A percentile compares a stretch with the other conserved stretches of the same genome.
Conservation (phyloP, 2,113 vertebrate genomes). For the Protobothrops flavoviridis region DNA sequence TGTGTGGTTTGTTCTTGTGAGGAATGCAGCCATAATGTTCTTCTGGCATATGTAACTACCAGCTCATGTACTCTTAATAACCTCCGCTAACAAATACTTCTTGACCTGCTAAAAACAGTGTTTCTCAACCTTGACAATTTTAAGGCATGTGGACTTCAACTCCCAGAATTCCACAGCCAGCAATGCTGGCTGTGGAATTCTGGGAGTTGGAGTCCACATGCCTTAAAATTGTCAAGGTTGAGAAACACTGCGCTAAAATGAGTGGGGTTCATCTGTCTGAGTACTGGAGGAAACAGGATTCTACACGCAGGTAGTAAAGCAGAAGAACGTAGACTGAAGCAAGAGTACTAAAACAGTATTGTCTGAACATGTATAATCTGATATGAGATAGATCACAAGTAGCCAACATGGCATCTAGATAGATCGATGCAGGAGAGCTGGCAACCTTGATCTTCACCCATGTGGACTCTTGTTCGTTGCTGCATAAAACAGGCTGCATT, state of each 20-base stretch:
- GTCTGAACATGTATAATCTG: neutral
- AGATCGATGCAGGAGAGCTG: neutral
- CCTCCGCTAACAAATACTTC: slow-evolving; percentile 50
- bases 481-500: neutral
- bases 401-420: neutral
- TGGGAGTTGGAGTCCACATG: too few species aligned
- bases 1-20: slow-evolving; percentile 48
- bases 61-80: slow-evolving; percentile 59
- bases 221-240: too few species aligned
- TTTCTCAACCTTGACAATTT: too few species aligned
- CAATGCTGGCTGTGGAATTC: too few species aligned
- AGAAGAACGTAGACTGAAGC: neutral
- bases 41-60: slow-evolving; percentile 54
- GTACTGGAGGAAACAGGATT: neutral
- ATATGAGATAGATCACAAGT: neutral
- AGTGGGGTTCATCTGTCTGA: slow-evolving; percentile 54
- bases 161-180: too few species aligned
- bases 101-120: slow-evolving; percentile 38
- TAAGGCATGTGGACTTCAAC: too few species aligned
- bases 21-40: slow-evolving; percentile 45
- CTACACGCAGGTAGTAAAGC: neutral
- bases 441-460: neutral
- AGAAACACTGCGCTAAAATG: slow-evolving; percentile 45
- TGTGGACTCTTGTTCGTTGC: neutral
- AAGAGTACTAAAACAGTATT: neutral